phyloP scores from a whole-genome alignment of 2,888 invertebrate genomes.

The Acronicta aceris region DNA sequence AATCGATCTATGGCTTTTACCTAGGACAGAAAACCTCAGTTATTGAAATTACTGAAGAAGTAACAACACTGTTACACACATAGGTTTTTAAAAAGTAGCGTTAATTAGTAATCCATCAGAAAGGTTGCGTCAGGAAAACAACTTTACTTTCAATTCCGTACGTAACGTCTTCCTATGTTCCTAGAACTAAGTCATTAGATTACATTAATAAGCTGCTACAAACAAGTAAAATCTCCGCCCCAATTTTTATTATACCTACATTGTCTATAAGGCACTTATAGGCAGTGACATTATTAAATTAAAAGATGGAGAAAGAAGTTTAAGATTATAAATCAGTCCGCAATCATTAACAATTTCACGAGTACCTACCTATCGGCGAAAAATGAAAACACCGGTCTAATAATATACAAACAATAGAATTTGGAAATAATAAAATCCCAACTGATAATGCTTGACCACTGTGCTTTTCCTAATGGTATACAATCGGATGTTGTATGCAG shows the following conservation, averaged over 20 bases:
- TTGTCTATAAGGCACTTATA: neutral
- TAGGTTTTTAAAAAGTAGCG: slow-evolving; percentile 1
- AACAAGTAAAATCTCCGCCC: neutral
- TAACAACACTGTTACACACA: neutral
- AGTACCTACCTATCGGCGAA: neutral
- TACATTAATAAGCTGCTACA: neutral
- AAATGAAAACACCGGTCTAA: neutral
- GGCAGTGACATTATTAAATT: neutral
- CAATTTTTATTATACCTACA: neutral
- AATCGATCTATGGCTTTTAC: too few species aligned
- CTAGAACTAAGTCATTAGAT: neutral
- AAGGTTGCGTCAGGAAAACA: slow-evolving; percentile 2
- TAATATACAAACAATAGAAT: neutral
- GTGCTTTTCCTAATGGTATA: neutral
- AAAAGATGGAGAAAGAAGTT: neutral
- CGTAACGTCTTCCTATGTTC: neutral
- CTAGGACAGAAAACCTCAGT: neutral
- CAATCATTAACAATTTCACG: neutral
- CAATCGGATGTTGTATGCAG: neutral
- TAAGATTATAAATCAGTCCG: neutral
- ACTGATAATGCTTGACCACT: neutral
- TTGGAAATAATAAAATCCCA: neutral
- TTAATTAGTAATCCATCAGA: neutral
- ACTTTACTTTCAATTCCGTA: slow-evolving; percentile 1
- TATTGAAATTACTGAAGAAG: neutral